Evolutionary conservation across 2,113 vertebrate genomes (phyloP).

Genomic region (Telmatochromis brachygnathus): DNA sequence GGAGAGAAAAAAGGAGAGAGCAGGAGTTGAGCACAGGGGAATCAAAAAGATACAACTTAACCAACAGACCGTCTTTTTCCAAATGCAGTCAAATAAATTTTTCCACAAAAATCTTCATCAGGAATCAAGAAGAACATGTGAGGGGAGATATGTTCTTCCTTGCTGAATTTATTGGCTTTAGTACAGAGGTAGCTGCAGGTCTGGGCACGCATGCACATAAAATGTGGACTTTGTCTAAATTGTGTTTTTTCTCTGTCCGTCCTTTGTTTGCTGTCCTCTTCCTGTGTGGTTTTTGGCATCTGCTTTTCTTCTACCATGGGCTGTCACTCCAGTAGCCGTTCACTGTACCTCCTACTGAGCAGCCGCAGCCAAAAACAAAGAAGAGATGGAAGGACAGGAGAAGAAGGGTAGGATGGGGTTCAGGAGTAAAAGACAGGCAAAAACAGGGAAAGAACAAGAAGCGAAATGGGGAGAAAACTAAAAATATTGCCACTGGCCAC

Average conservation of each 20-base stretch:
- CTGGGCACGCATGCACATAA: not conserved
- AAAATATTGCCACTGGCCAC: slow-evolving; percentile 61
- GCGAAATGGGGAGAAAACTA: slow-evolving; percentile 63
- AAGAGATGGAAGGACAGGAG: slow-evolving; percentile 63
- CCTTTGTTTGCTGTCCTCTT: slow-evolving; percentile 1
- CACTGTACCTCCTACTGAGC: slow-evolving; percentile 66
- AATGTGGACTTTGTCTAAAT: slow-evolving; percentile 28
- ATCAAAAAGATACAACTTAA: not conserved
- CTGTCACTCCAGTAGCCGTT: slow-evolving; percentile 78
- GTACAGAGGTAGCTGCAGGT: slow-evolving; percentile 53
- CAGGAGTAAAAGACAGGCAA: not conserved
- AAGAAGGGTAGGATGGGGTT: not conserved
- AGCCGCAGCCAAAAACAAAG: slow-evolving; percentile 36
- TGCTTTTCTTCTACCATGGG: slow-evolving; percentile 66
- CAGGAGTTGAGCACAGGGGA: not conserved
- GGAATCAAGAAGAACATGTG: not conserved
- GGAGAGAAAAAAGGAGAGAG: not conserved
- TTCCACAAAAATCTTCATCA: not conserved
- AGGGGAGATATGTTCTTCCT: not conserved
- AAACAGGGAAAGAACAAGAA: slow-evolving; percentile 62
- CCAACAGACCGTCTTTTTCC: not conserved
- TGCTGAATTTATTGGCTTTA: slow-evolving; percentile 24
- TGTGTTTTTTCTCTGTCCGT: slow-evolving; percentile 51
- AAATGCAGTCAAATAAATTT: not conserved
- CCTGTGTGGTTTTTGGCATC: not conserved